Evolutionary conservation across 2,113 vertebrate species (phyloP), one percentile per base, ranked within the genome.

Genomic region (Tichodroma muraria): DNA sequence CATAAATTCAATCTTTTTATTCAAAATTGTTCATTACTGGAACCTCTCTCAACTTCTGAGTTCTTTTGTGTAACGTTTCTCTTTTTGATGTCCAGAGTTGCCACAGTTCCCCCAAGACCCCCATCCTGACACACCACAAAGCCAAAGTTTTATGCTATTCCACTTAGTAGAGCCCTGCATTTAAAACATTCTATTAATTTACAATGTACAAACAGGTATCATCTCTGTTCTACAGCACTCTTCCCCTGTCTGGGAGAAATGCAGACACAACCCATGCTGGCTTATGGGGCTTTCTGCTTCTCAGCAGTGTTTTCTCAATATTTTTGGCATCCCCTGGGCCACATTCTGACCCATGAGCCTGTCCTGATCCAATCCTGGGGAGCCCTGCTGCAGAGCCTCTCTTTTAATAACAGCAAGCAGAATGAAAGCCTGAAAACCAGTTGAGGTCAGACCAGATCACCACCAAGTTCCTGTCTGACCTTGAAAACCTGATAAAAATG

Each of bases 401-500:
- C 18, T 21, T 54, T 81, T 49, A 45, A 16, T 14, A 68, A 80
- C 50, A 83, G 31, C 73, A 60, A 88, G 73, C 8, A 6, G 57
- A 87, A 49, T 2, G 1, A 75, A 81, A 82, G 40, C 21, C 57
- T 84, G 86, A 68, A 92, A 94, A 94, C 50, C 87, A 76, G 65
- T n/a, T 78, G 69, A 90, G 80, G 53, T 96, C 85, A 93, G 64
- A 83, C 56, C 1, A 4, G 88, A 80, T 86, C n/a, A 75, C 72
- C 60, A 52, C 18, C 47, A 47, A 42, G 38, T 69, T 87, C 86
- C 79, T 8, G 9, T 28, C 64, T 94, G 94, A 96, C 94, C 94
- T 96, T 95, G 95, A 94, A 80, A 91, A 86, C 54, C 88, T 95
- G 91, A 93, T 94, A 91, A 92, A 96, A 94, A 96, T 94, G 85